These are phyloP conservation scores for Drosophila emarginata DNA, from an alignment of 2,888 invertebrate species.

Conservation along the genomic window DNA sequence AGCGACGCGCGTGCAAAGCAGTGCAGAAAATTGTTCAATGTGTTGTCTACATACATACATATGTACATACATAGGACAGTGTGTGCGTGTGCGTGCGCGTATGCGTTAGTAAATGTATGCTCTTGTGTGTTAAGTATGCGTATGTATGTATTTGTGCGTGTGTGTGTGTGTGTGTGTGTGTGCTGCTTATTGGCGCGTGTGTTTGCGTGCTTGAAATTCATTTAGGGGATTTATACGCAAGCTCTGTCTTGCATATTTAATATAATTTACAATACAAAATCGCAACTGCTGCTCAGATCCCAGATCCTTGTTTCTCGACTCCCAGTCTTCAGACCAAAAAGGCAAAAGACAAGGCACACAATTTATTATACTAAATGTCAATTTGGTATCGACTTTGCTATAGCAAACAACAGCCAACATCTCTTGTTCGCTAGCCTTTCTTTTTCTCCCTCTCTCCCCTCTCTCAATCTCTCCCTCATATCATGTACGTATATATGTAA, in stretches of 20 bases:
- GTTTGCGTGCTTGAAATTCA: constrained; percentile 79
- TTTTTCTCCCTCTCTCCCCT: background rate
- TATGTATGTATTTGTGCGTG: constrained; percentile 21
- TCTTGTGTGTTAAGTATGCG: background rate
- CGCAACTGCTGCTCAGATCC: constrained; percentile 33
- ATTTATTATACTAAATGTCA: constrained; percentile 78
- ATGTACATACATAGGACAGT: background rate
- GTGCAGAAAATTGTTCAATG: constrained; percentile 50
- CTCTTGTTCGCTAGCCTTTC: constrained; percentile 16
- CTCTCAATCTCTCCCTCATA: background rate
- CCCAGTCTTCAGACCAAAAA: constrained; percentile 19
- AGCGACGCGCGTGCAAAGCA: constrained; percentile 47
- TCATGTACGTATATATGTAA: constrained; percentile 45
- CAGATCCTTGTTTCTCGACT: constrained; percentile 26
- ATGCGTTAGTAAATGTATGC: too few species aligned
- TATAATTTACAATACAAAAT: constrained; percentile 69
- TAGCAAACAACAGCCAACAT: constrained; percentile 41
- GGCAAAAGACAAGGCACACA: constrained; percentile 48
- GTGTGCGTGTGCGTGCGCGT: background rate
- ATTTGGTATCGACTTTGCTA: constrained; percentile 67
- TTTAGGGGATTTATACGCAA: constrained; percentile 74
- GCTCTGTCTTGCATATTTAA: constrained; percentile 76
- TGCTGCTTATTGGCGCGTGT: constrained; percentile 65
- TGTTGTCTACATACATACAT: constrained; percentile 24
- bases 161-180: constrained; percentile 18